A percentile compares a stretch with the other conserved stretches of the same genome.
phyloP scores from a whole-genome alignment of 2,113 vertebrate genomes.

The Tursiops truncatus region DNA sequence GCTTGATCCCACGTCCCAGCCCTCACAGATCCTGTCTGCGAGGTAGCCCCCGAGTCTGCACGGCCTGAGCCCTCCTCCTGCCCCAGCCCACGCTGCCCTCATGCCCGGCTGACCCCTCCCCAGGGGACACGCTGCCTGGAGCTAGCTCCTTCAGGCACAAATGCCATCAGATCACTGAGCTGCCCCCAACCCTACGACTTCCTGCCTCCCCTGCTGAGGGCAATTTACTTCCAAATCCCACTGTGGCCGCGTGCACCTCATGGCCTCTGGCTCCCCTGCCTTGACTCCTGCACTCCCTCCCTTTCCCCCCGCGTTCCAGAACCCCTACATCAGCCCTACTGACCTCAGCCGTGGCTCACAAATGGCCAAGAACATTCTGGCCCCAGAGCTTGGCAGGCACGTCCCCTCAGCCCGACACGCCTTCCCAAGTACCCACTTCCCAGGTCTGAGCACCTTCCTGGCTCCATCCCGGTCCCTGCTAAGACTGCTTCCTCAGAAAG shows the following conservation, averaged over 20 bases:
- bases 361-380: rapidly evolving
- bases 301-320: background rate
- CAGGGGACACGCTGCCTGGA: rapidly evolving
- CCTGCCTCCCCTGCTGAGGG: rapidly evolving
- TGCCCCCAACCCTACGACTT: rapidly evolving
- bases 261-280: background rate
- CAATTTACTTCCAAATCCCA: rapidly evolving
- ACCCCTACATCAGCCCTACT: rapidly evolving
- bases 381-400: background rate
- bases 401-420: background rate
- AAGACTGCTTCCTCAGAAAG: no score
- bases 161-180: rapidly evolving
- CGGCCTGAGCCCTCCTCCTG: rapidly evolving
- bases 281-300: background rate
- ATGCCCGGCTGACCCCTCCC: rapidly evolving
- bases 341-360: rapidly evolving
- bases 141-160: background rate
- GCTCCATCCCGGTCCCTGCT: no score
- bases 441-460: rapidly evolving
- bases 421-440: rapidly evolving
- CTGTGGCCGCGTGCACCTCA: rapidly evolving
- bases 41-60: rapidly evolving
- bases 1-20: no score
- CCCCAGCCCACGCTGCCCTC: rapidly evolving
- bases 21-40: background rate